phyloP scores from a whole-genome alignment of 2,113 vertebrate species.

The Caranx melampygus region DNA sequence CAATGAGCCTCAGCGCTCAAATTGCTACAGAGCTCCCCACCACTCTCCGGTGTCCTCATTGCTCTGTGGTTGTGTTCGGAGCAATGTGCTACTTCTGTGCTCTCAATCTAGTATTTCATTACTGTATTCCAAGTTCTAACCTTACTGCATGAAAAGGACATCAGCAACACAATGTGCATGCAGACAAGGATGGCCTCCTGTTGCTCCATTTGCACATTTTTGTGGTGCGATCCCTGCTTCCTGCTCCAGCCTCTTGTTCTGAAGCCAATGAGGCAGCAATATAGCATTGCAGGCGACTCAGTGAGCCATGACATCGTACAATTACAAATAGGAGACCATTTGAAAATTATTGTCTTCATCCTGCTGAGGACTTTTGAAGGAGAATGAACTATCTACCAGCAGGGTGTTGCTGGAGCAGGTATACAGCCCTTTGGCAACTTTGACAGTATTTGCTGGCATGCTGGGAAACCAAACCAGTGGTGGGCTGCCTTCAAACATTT shows the following conservation, averaged over 20 bases:
- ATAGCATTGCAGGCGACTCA: constrained; percentile 19
- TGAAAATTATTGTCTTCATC: constrained; percentile 53
- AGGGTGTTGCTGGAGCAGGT: constrained; percentile 27
- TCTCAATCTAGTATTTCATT: constrained; percentile 18
- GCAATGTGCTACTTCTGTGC: neutral
- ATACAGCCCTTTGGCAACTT: constrained; percentile 40
- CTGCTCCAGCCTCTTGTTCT: constrained; percentile 15
- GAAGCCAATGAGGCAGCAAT: constrained; percentile 45
- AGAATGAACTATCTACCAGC: constrained; percentile 14
- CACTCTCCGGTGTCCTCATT: constrained; percentile 14
- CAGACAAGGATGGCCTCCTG: constrained; percentile 21
- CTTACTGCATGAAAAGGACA: constrained; percentile 39
- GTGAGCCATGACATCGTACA: constrained; percentile 54
- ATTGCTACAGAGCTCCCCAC: constrained; percentile 7
- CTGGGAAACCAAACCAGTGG: constrained; percentile 12
- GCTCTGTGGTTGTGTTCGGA: constrained; percentile 30
- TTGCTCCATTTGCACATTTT: constrained; percentile 37
- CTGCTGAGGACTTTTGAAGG: constrained; percentile 48
- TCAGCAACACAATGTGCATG: constrained; percentile 33
- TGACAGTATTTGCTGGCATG: constrained; percentile 43
- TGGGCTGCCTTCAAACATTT: constrained; percentile 65
- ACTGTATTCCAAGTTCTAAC: constrained; percentile 24
- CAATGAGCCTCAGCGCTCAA: constrained; percentile 17
- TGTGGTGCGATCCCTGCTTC: constrained; percentile 3
- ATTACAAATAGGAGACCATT: constrained; percentile 42